Percentiles rank a stretch among this genome's conserved stretches.
phyloP scores from a whole-genome alignment of 2,113 vertebrate species.

The Myrmophylax atrothorax region DNA sequence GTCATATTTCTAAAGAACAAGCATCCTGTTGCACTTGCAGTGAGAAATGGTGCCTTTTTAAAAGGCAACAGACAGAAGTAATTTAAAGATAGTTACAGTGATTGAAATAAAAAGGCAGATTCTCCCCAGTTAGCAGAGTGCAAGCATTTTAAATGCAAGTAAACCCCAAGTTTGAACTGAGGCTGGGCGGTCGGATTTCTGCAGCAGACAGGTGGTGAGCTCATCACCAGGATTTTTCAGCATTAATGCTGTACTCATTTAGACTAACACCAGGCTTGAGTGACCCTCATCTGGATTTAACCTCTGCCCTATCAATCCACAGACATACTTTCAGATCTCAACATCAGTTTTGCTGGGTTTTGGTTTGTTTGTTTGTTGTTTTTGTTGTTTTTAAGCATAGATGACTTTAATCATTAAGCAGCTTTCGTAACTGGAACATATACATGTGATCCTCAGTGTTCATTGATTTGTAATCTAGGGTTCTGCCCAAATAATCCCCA shows the following conservation, averaged over 20 bases:
- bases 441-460: background rate
- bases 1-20: background rate
- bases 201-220: constrained; percentile 59
- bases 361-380: no score
- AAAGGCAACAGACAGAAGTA: background rate
- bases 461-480: constrained; percentile 41
- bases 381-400: background rate
- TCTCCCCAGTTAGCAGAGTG: background rate
- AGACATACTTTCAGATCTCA: constrained; percentile 22
- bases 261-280: constrained; percentile 53
- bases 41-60: background rate
- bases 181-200: constrained; percentile 8
- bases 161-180: constrained; percentile 11
- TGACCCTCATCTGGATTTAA: constrained; percentile 68
- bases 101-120: constrained; percentile 45
- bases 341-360: background rate
- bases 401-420: constrained; percentile 56
- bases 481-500: constrained; percentile 38
- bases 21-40: background rate
- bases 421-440: constrained; percentile 44
- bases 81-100: background rate
- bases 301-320: constrained; percentile 51
- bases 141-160: background rate
- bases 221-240: constrained; percentile 40
- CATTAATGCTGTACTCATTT: constrained; percentile 58